Evolutionary conservation across 2,888 invertebrate species (phyloP).

Genomic region (Hemaris fuciformis): DNA sequence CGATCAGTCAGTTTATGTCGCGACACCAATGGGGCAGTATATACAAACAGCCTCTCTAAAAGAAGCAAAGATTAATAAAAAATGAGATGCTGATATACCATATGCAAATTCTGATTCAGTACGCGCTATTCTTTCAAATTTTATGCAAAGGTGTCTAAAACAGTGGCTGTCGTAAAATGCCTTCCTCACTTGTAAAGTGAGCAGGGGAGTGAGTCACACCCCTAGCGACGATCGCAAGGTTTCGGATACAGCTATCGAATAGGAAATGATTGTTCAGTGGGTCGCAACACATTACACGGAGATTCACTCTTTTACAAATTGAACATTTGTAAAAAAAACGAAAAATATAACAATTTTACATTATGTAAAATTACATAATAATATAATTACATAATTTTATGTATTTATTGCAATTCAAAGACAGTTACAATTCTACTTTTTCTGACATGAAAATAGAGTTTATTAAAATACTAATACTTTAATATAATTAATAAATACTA

Average conservation of each 20-base stretch:
- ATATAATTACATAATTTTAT: no score
- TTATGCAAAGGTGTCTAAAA: background rate
- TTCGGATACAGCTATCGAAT: background rate
- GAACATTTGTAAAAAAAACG: background rate
- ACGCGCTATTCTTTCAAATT: background rate
- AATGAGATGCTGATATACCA: background rate
- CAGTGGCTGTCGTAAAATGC: background rate
- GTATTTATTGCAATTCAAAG: no score
- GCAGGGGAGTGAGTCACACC: background rate
- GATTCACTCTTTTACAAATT: background rate
- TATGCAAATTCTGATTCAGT: background rate
- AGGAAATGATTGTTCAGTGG: constrained; percentile 5
- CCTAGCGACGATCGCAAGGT: background rate
- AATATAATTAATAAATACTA: no score
- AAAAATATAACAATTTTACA: no score
- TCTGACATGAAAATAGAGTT: no score
- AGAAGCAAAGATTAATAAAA: no score
- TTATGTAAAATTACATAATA: no score
- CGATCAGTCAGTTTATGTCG: no score
- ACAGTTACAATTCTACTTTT: no score
- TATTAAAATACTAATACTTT: no score
- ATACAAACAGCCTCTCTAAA: no score
- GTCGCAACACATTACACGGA: background rate
- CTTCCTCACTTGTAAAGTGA: background rate
- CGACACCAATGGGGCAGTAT: no score